A percentile compares a stretch with the other conserved stretches of the same genome.
Conservation (phyloP, 2,113 vertebrate species). For the Ciconia maguari region DNA sequence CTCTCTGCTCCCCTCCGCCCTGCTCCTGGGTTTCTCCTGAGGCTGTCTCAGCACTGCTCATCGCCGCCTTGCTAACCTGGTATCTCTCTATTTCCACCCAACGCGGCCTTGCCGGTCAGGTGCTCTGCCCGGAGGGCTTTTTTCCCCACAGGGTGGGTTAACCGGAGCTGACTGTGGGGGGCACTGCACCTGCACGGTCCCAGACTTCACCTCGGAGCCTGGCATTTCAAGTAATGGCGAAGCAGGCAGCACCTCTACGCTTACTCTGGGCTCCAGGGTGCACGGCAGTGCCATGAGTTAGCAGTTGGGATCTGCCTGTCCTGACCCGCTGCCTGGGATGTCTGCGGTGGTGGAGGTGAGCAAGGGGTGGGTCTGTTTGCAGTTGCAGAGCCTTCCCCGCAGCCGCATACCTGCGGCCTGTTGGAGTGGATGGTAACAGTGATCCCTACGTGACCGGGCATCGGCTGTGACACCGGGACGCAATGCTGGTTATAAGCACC, state of each 20-base stretch:
- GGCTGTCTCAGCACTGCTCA: not conserved
- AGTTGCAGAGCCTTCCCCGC: not conserved
- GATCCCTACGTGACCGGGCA: fast-evolving
- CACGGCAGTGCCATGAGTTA: not conserved
- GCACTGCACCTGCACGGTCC: not conserved
- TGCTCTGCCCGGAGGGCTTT: fast-evolving
- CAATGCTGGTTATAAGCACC: not conserved
- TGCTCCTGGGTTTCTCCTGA: too few species aligned
- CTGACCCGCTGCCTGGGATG: fast-evolving
- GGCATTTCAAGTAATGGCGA: not conserved
- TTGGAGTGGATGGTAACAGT: not conserved
- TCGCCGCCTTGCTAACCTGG: not conserved
- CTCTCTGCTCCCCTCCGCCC: not conserved
- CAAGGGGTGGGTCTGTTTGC: too few species aligned
- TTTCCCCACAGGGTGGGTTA: too few species aligned
- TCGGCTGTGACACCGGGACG: not conserved
- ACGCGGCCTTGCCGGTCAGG: not conserved
- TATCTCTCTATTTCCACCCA: not conserved
- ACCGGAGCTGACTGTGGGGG: too few species aligned
- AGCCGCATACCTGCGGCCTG: fast-evolving
- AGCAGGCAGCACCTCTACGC: not conserved
- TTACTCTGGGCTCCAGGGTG: not conserved
- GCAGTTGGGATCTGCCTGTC: not conserved
- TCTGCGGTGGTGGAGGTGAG: not conserved
- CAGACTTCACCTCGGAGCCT: not conserved